phyloP scores from a whole-genome alignment of 2,113 vertebrate genomes.

The Haplochromis burtoni region DNA sequence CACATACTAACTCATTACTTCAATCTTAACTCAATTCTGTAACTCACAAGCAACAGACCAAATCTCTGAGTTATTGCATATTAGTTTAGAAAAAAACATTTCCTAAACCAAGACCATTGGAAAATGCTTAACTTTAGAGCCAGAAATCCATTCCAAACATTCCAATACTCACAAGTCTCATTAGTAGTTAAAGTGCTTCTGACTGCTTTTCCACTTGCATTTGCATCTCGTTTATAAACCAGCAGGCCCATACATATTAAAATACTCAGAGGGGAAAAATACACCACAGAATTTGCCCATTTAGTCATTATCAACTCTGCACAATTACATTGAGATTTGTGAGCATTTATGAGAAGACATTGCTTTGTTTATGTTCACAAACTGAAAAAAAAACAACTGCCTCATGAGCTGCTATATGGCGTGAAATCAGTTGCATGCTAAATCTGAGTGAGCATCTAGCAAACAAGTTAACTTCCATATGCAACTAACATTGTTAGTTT shows the following conservation, averaged over 20 bases:
- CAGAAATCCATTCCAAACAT: conserved; percentile 3
- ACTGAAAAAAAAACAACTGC: not conserved
- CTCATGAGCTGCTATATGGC: not conserved
- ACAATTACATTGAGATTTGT: not conserved
- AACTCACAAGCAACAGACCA: not conserved
- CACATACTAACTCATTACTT: conserved; percentile 9
- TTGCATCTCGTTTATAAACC: conserved; percentile 2
- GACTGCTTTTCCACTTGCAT: not conserved
- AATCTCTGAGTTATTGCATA: not conserved
- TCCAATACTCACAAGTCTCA: conserved; percentile 5
- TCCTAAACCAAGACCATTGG: not conserved
- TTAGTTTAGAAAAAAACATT: not conserved
- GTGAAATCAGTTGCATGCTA: not conserved
- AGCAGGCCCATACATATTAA: not conserved
- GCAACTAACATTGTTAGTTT: not conserved
- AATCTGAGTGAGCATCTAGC: not conserved
- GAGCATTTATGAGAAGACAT: not conserved
- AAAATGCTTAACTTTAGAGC: not conserved
- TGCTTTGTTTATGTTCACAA: not conserved
- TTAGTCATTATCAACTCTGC: not conserved
- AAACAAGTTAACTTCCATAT: not conserved
- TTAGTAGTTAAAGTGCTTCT: conserved; percentile 10
- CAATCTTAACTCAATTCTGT: not conserved
- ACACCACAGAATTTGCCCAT: not conserved
- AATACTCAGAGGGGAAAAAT: not conserved